Base-by-base conservation (phyloP, 2,113 vertebrate genomes). In the Accipiter virgatus region DNA sequence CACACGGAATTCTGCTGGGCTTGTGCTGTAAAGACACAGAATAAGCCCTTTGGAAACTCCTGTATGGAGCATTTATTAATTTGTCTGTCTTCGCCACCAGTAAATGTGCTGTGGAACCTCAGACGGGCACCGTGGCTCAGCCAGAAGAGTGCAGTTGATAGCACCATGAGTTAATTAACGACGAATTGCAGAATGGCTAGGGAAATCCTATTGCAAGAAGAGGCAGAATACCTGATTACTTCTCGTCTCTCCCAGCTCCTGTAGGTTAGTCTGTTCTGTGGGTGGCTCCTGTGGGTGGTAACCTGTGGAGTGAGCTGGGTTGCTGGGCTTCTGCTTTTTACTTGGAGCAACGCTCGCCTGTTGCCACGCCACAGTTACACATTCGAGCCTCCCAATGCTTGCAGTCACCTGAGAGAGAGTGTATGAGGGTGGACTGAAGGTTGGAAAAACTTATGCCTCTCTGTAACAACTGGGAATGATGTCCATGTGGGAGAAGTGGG, bases 311-410 rank as follows among this genome's bases (percentile, higher is more conserved):
- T 0, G 6, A n/a, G 10, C 55, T 10, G 88, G 27, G 63, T 56
- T 61, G 23, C 50, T 13, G 78, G 26, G 27, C 40, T 45, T 36
- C 45, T 22, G 85, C 81, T 14, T n/a, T 36, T 13, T 1, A 1
- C 55, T 7, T 1, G 1, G 36, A 52, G 63, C 13, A 2, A 5
- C 0, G 13, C 26, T 26, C 2, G 2, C 20, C 55, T 15, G 15
- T 4, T 31, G 40, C 16, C 7, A 1, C 7, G 1, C 45, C 17
- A 2, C 52, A 4, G 9, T 7, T 8, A 26, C 15, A 5, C 14
- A 1, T 27, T 8, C 0, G 6, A 62, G 23, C 42, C n/a, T 29
- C 23, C 29, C 1, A 2, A 3, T 26, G 47, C 26, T 11, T 14
- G 11, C 21, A 2, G 2, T 16, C 6, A 2, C 31, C 53, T 32